Conservation (phyloP, 2,888 invertebrate species). For the Ophion obscuratus region DNA sequence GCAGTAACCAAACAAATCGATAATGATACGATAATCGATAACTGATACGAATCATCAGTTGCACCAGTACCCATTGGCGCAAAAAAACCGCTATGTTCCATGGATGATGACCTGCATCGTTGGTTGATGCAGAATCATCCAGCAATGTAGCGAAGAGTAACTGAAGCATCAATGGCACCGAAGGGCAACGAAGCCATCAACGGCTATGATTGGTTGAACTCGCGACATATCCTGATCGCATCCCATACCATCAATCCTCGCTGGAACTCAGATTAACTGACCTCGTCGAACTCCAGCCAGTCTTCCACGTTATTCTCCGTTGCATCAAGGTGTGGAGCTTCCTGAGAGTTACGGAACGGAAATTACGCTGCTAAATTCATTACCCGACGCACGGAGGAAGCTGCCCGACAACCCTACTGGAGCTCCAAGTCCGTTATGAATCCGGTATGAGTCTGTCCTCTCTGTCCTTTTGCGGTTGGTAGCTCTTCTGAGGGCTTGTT, state of each 20-base stretch:
- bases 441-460: conserved; percentile 9
- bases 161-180: background rate
- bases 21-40: too few relatives aligned
- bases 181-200: background rate
- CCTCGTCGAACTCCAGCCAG: conserved; percentile 76
- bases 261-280: conserved; percentile 69
- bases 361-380: conserved; percentile 73
- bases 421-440: conserved; percentile 18
- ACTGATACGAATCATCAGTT: background rate
- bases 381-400: conserved; percentile 61
- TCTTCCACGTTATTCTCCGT: conserved; percentile 78
- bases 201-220: background rate
- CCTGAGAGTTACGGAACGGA: conserved; percentile 31
- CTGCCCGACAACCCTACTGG: conserved; percentile 26
- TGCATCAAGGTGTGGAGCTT: conserved; percentile 77
- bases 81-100: background rate
- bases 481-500: conserved; percentile 8
- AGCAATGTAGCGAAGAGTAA: background rate
- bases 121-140: background rate
- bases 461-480: conserved; percentile 11
- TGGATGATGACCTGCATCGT: background rate
- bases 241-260: conserved; percentile 8
- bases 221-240: conserved; percentile 7
- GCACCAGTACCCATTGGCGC: background rate
- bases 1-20: background rate